phyloP scores from a whole-genome alignment of 2,888 invertebrate genomes.

The Coenonympha arcania region DNA sequence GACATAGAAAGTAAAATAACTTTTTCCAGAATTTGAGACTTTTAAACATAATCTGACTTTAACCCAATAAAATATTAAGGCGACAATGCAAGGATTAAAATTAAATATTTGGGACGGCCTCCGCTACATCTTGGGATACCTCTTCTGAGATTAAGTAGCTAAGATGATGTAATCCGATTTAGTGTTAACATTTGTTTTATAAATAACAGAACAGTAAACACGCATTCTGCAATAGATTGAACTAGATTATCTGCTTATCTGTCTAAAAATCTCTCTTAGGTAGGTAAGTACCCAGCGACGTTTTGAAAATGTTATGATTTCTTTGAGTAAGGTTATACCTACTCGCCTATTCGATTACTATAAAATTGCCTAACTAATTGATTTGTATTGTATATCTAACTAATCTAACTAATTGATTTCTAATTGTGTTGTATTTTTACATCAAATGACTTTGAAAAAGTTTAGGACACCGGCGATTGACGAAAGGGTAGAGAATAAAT shows the following conservation, averaged over 20 bases:
- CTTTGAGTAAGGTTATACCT: too few species aligned
- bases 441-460: too few species aligned
- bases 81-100: constrained; percentile 6
- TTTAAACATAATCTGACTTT: background rate
- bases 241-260: constrained; percentile 4
- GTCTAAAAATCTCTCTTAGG: background rate
- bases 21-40: constrained; percentile 2
- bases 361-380: too few species aligned
- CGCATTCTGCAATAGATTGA: constrained; percentile 3
- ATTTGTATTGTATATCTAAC: too few species aligned
- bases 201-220: background rate
- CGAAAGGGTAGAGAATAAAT: too few species aligned
- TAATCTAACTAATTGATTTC: too few species aligned
- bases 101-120: background rate
- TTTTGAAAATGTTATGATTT: background rate
- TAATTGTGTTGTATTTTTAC: too few species aligned
- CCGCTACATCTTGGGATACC: background rate
- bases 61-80: background rate
- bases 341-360: too few species aligned
- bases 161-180: constrained; percentile 5
- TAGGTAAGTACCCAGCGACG: background rate
- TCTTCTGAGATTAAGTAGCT: background rate
- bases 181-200: constrained; percentile 4
- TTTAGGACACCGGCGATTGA: too few species aligned
- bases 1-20: background rate